A percentile compares a stretch with the other conserved stretches of the same genome.
These are phyloP conservation scores for Tetropium fuscum DNA, from an alignment of 2,888 invertebrate genomes.

Conservation along the genomic window DNA sequence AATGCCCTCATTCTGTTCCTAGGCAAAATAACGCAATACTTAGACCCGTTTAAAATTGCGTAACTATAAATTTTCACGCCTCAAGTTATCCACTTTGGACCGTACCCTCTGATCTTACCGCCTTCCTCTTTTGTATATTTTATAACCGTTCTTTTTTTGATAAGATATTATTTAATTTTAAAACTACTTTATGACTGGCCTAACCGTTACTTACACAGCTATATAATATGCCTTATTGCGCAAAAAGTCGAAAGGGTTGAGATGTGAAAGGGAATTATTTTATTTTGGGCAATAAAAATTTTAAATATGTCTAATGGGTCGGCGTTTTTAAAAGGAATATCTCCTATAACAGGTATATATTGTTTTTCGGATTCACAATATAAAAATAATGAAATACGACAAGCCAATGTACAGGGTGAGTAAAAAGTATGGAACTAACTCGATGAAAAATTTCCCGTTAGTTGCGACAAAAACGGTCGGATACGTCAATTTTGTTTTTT, in stretches of 20 bases:
- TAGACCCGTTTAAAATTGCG: not conserved
- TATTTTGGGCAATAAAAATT: slow-evolving; percentile 14
- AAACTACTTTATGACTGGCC: not conserved
- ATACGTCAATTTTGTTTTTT: no score
- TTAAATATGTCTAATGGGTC: not conserved
- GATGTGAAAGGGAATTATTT: slow-evolving; percentile 4
- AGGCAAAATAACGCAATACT: no score
- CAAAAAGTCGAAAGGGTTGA: slow-evolving; percentile 17
- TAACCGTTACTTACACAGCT: no score
- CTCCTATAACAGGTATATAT: no score
- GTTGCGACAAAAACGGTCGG: no score
- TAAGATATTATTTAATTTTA: not conserved
- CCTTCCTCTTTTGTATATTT: not conserved
- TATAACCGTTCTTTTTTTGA: slow-evolving; percentile 3
- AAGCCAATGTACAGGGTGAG: no score
- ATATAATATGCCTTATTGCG: slow-evolving; percentile 2
- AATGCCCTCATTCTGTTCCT: no score
- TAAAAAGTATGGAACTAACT: no score
- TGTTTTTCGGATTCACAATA: no score
- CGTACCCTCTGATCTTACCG: not conserved
- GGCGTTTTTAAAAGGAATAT: not conserved
- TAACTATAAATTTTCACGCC: not conserved
- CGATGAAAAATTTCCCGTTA: no score
- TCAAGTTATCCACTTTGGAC: not conserved
- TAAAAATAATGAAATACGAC: no score